These are phyloP conservation scores for Drosophila melanica DNA, from an alignment of 1,140 invertebrate genomes.

Conservation along the genomic window DNA sequence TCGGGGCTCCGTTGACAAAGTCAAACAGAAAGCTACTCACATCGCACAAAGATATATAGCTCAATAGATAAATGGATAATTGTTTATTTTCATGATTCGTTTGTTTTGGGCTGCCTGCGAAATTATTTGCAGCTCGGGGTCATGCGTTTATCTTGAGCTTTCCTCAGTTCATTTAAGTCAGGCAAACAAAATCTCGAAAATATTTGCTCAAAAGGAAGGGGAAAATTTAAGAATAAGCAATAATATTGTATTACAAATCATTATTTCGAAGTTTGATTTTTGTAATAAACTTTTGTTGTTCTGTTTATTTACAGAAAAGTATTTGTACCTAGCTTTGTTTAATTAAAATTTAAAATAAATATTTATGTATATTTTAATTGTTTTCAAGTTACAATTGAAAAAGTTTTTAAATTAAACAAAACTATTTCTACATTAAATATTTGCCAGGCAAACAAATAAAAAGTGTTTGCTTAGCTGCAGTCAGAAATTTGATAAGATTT, in stretches of 20 bases:
- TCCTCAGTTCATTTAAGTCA: conserved; percentile 34
- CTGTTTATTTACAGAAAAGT: no score
- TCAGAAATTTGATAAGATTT: conserved; percentile 48
- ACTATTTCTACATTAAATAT: conserved; percentile 42
- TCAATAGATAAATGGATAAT: conserved; percentile 5
- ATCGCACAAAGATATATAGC: conserved; percentile 1
- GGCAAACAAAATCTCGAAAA: conserved; percentile 33
- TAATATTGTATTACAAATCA: no score
- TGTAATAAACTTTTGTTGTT: no score
- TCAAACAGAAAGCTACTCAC: conserved; percentile 28
- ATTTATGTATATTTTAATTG: no score
- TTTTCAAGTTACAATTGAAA: no score
- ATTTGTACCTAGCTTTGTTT: no score
- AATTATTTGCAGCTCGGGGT: neutral
- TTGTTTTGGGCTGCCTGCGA: neutral
- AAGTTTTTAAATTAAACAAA: neutral
- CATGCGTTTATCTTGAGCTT: conserved; percentile 24
- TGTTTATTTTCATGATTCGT: conserved; percentile 34
- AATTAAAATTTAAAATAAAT: no score
- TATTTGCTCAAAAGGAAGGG: conserved; percentile 6
- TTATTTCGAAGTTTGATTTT: no score
- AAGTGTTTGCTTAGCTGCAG: conserved; percentile 62
- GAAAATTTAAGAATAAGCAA: neutral
- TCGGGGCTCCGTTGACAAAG: conserved; percentile 14
- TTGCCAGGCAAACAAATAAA: conserved; percentile 26